Percentiles rank a stretch among this genome's conserved stretches.
These are phyloP conservation scores for Tetranychus piercei DNA, from an alignment of 2,888 invertebrate species.

Conservation along the genomic window DNA sequence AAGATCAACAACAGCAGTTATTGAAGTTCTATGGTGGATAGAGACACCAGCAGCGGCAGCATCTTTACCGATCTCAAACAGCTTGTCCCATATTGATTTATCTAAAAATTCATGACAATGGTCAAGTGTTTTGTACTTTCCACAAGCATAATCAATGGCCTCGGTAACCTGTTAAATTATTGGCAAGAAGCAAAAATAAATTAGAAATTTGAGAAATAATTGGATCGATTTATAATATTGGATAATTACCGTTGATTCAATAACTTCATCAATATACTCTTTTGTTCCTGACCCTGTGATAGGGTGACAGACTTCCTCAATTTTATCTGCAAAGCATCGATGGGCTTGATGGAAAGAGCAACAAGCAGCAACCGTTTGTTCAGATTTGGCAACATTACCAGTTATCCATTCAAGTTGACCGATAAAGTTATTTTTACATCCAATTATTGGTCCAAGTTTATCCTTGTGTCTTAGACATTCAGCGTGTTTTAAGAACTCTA, in stretches of 20 bases:
- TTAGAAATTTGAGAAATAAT: not conserved
- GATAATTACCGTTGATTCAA: not conserved
- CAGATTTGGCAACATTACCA: not conserved
- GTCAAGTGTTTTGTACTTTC: not conserved
- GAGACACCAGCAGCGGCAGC: not conserved
- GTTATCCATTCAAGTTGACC: not conserved
- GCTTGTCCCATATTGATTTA: not conserved
- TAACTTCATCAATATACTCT: not conserved
- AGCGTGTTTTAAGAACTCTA: not conserved
- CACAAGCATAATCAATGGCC: not conserved
- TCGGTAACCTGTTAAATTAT: not conserved
- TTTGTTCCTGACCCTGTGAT: not conserved
- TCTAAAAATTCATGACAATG: not conserved
- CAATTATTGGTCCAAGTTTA: not conserved
- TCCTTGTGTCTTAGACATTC: not conserved
- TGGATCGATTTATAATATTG: not conserved
- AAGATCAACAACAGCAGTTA: not conserved
- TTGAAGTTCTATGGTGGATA: not conserved
- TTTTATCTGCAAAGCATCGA: not conserved
- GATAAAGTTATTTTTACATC: not conserved
- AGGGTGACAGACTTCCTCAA: not conserved
- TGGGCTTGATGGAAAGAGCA: not conserved
- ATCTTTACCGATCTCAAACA: not conserved
- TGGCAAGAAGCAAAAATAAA: not conserved
- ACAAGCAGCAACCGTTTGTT: not conserved